phyloP scores from a whole-genome alignment of 1,140 invertebrate genomes.

The Pteromalus puparum region DNA sequence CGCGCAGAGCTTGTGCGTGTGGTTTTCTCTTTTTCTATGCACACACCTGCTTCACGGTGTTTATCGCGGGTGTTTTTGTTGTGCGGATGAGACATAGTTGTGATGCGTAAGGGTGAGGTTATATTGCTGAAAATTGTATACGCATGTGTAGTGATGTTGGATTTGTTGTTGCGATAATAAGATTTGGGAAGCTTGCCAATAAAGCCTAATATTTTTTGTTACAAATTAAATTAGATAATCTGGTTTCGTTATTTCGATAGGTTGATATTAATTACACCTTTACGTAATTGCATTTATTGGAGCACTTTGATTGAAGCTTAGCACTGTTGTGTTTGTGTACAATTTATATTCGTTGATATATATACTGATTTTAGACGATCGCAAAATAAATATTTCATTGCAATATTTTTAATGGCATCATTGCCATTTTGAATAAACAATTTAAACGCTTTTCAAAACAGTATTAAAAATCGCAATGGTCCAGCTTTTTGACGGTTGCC shows the following conservation, averaged over 20 bases:
- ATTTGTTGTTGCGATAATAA: conserved; percentile 29
- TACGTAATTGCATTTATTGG: no score
- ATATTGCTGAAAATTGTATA: no score
- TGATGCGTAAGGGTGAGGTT: no score
- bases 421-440: background rate
- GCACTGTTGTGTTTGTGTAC: no score
- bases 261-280: no score
- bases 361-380: no score
- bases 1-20: background rate
- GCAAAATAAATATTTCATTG: background rate
- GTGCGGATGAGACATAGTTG: no score
- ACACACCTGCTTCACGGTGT: no score
- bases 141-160: background rate
- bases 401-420: background rate
- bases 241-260: background rate
- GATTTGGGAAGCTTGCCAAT: conserved; percentile 35
- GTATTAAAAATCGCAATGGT: background rate
- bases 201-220: conserved; percentile 20
- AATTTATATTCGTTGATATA: no score
- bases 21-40: background rate
- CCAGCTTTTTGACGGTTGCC: background rate
- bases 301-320: no score
- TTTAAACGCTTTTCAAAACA: conserved; percentile 27
- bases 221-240: conserved; percentile 30
- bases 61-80: no score